These are phyloP conservation scores for Colletes gigas DNA, from an alignment of 1,140 invertebrate species.

Conservation along the genomic window DNA sequence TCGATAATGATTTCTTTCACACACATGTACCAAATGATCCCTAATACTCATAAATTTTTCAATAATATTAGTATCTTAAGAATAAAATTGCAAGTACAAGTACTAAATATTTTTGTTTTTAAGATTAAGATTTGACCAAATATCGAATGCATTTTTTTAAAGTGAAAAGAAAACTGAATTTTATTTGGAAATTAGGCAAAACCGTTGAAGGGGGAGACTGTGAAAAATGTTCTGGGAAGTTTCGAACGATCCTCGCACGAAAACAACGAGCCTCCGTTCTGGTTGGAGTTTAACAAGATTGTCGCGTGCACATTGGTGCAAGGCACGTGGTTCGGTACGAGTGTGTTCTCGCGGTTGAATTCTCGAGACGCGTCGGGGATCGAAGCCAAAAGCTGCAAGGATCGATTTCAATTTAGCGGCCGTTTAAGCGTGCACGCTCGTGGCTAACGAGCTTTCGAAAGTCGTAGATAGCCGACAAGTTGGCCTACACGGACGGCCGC, in stretches of 20 bases:
- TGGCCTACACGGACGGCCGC: slow-evolving; percentile 66
- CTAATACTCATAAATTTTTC: too few relatives aligned
- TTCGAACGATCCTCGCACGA: slow-evolving; percentile 6
- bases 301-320: slow-evolving; percentile 62
- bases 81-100: too few relatives aligned
- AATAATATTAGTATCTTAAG: too few relatives aligned
- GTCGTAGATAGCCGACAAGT: slow-evolving; percentile 79
- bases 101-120: too few relatives aligned
- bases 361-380: slow-evolving; percentile 61
- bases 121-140: too few relatives aligned
- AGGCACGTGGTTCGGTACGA: slow-evolving; percentile 53
- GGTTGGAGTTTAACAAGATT: slow-evolving; percentile 50
- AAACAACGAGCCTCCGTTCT: slow-evolving; percentile 17
- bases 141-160: too few relatives aligned
- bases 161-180: too few relatives aligned
- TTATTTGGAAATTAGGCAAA: too few relatives aligned
- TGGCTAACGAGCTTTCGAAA: slow-evolving; percentile 80
- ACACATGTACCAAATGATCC: too few relatives aligned
- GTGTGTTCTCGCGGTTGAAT: slow-evolving; percentile 55
- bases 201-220: not conserved
- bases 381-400: slow-evolving; percentile 66
- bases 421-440: slow-evolving; percentile 78
- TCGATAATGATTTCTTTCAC: too few relatives aligned
- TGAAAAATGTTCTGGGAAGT: not conserved
- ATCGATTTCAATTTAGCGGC: slow-evolving; percentile 81